Evolutionary conservation across 2,888 invertebrate genomes (phyloP).

Genomic region (Thecocarcelia acutangulata): DNA sequence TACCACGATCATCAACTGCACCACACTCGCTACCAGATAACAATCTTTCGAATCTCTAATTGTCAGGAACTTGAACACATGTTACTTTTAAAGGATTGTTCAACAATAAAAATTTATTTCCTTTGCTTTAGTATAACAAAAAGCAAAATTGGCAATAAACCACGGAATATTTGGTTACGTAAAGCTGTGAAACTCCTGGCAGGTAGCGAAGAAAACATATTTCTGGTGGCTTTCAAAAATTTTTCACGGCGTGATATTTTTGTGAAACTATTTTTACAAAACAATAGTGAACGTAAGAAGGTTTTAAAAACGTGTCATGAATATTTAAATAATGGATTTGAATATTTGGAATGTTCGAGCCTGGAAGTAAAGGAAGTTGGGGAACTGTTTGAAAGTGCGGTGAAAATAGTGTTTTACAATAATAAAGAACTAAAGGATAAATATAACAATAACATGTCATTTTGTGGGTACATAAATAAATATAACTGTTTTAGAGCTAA

Average conservation of each 20-base stretch:
- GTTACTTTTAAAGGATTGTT: background rate
- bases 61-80: conserved; percentile 23
- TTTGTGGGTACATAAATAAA: background rate
- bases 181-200: background rate
- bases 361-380: background rate
- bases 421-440: background rate
- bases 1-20: conserved; percentile 50
- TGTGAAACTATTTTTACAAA: background rate
- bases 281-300: background rate
- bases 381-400: conserved; percentile 12
- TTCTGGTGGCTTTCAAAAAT: conserved; percentile 14
- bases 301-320: background rate
- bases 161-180: background rate
- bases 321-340: conserved; percentile 1
- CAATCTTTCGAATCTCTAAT: conserved; percentile 15
- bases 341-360: conserved; percentile 22
- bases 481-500: background rate
- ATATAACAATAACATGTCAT: background rate
- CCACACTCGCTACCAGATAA: conserved; percentile 44
- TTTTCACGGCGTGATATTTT: background rate
- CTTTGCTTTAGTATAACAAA: background rate
- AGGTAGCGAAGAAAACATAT: background rate
- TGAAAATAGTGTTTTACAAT: conserved; percentile 32
- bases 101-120: conserved; percentile 13
- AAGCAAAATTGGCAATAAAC: background rate